Conservation (phyloP, 2,888 invertebrate species). For the Ephialtes manifestator region DNA sequence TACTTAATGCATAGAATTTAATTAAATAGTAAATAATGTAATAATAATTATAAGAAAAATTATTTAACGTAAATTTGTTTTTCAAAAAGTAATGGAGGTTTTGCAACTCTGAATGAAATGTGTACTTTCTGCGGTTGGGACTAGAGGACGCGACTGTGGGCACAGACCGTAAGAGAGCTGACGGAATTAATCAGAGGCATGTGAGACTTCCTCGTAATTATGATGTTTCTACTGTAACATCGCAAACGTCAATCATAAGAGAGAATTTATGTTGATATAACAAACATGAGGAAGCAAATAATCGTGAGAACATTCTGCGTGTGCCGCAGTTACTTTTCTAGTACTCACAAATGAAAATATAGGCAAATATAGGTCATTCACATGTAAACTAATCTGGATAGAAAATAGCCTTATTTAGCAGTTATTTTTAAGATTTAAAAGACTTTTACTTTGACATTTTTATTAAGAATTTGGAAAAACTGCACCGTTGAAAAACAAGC, state of each 20-base stretch:
- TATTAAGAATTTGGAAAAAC: no score
- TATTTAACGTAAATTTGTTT: no score
- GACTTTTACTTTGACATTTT: no score
- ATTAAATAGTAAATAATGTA: no score
- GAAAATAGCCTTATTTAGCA: neutral
- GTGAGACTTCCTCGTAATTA: conserved; percentile 68
- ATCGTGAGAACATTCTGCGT: conserved; percentile 57
- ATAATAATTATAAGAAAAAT: no score
- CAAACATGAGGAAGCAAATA: conserved; percentile 60
- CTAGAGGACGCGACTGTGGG: conserved; percentile 20
- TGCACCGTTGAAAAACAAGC: no score
- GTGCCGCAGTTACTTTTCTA: conserved; percentile 4
- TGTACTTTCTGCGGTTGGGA: neutral
- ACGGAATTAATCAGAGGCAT: conserved; percentile 66
- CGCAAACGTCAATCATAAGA: conserved; percentile 60
- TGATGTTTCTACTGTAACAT: conserved; percentile 45
- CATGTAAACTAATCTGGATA: neutral
- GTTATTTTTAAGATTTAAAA: neutral
- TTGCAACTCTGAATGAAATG: neutral
- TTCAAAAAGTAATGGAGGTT: no score
- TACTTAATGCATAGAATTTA: no score
- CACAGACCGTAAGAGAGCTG: conserved; percentile 43
- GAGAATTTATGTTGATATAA: conserved; percentile 61
- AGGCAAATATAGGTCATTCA: neutral
- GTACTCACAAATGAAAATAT: neutral